These are phyloP conservation scores for Liposcelis brunnea DNA, from an alignment of 2,888 invertebrate genomes.

Conservation along the genomic window DNA sequence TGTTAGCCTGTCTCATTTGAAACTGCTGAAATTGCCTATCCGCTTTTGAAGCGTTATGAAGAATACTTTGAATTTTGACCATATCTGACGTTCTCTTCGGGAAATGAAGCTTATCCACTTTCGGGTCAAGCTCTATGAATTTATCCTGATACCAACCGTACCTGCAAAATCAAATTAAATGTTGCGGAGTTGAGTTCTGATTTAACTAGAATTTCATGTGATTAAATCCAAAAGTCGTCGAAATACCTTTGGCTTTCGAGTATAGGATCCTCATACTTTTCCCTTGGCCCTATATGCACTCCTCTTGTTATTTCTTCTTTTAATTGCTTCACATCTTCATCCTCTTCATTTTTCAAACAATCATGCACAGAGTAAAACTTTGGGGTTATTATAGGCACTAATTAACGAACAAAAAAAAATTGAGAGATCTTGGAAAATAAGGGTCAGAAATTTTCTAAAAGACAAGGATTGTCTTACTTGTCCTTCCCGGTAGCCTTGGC, in stretches of 20 bases:
- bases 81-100: conserved; percentile 1
- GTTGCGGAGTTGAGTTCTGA: too few relatives aligned
- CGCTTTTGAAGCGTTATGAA: conserved; percentile 1
- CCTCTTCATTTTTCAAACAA: background rate
- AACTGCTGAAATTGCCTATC: conserved; percentile 5
- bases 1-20: background rate
- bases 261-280: conserved; percentile 1
- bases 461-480: background rate
- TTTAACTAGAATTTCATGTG: too few relatives aligned
- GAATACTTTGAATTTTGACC: conserved; percentile 5
- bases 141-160: conserved; percentile 4
- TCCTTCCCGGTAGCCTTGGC: background rate
- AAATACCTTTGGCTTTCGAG: conserved; percentile 5
- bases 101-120: background rate
- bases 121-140: background rate
- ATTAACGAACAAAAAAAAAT: background rate
- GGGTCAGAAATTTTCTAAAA: too few relatives aligned
- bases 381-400: background rate
- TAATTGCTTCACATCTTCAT: background rate
- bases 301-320: background rate
- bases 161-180: background rate
- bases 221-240: background rate
- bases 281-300: background rate
- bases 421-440: too few relatives aligned
- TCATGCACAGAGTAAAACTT: conserved; percentile 1